Evolutionary conservation across 2,113 vertebrate genomes (phyloP).

Genomic region (Physeter macrocephalus): DNA sequence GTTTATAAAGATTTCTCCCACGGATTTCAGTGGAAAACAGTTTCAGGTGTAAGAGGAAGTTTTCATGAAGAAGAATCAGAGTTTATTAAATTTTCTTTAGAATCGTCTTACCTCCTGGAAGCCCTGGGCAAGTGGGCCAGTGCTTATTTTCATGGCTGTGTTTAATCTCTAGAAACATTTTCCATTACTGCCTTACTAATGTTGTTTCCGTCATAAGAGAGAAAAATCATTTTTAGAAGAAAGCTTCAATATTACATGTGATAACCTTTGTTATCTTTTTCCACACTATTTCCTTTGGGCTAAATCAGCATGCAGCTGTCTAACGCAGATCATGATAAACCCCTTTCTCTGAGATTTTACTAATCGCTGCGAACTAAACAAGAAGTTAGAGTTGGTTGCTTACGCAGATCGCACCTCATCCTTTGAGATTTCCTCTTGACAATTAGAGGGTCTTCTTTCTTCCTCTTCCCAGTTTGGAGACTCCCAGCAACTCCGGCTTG

Average conservation of each 20-base stretch:
- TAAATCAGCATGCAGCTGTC: conserved; percentile 74
- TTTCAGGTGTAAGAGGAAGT: neutral
- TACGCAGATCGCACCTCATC: conserved; percentile 7
- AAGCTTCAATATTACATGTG: conserved; percentile 64
- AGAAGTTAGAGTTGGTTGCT: conserved; percentile 58
- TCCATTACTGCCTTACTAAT: conserved; percentile 65
- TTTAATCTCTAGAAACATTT: conserved; percentile 62
- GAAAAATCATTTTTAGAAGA: conserved; percentile 49
- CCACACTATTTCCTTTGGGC: conserved; percentile 70
- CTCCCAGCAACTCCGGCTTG: conserved; percentile 96
- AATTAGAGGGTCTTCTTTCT: conserved; percentile 59
- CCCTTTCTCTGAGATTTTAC: conserved; percentile 69
- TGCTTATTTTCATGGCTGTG: conserved; percentile 40
- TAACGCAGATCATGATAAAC: conserved; percentile 71
- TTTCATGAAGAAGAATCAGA: conserved; percentile 10
- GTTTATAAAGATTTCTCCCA: neutral
- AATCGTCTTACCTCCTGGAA: neutral
- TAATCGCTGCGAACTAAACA: conserved; percentile 76
- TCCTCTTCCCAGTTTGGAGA: conserved; percentile 91
- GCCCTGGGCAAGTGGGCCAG: neutral
- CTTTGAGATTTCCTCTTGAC: neutral
- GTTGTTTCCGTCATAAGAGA: conserved; percentile 63
- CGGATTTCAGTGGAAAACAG: neutral
- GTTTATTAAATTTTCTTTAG: neutral
- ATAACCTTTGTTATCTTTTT: conserved; percentile 65